These are phyloP conservation scores for Thalassarche chlororhynchos DNA, from an alignment of 2,113 vertebrate genomes.

Conservation along the genomic window DNA sequence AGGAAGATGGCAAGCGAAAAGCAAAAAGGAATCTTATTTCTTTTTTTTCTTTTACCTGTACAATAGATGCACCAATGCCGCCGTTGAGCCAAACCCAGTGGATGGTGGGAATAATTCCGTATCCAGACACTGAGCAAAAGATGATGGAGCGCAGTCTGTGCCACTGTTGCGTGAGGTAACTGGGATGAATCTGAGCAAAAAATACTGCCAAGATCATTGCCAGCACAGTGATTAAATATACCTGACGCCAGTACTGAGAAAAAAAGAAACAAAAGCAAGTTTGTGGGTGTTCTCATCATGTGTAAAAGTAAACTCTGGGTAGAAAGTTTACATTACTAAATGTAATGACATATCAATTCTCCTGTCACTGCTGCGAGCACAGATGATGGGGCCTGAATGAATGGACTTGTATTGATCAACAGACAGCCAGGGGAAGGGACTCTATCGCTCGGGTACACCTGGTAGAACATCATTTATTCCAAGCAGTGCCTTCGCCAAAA, in stretches of 20 bases:
- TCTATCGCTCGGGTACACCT: accelerated
- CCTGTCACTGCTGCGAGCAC: not conserved
- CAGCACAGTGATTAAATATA: constrained; percentile 92
- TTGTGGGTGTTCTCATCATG: accelerated
- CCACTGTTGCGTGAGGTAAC: constrained; percentile 92
- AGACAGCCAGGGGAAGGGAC: not conserved
- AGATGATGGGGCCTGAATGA: accelerated
- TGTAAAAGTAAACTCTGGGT: not conserved
- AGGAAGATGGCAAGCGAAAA: not conserved
- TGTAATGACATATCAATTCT: accelerated
- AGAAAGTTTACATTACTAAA: not conserved
- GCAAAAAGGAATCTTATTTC: not conserved
- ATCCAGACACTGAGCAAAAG: constrained; percentile 89
- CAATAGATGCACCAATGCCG: constrained; percentile 84
- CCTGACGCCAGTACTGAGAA: constrained; percentile 92
- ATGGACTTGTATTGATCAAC: not conserved
- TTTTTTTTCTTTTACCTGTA: constrained; percentile 80
- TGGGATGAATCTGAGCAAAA: constrained; percentile 95
- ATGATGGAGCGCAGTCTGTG: constrained; percentile 87
- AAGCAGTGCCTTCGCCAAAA: not conserved
- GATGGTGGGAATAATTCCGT: constrained; percentile 89
- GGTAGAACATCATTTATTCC: not conserved
- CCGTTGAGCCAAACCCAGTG: constrained; percentile 95
- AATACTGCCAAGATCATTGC: constrained; percentile 93
- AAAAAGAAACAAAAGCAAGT: not conserved